Conservation (phyloP, 2,888 invertebrate species). For the Tachystola acroxantha region DNA sequence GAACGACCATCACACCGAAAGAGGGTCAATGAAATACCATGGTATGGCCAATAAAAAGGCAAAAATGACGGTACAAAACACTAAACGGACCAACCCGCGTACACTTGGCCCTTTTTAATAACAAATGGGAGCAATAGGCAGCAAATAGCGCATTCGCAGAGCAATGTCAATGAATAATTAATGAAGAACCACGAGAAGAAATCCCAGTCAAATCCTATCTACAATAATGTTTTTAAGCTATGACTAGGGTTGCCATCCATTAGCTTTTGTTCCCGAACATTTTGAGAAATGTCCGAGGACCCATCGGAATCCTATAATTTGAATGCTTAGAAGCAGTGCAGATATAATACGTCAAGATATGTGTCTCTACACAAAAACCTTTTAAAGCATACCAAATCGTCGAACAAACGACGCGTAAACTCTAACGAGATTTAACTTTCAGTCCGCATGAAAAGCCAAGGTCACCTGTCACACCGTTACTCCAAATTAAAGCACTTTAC, state of each 20-base stretch:
- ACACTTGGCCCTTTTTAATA: constrained; percentile 3
- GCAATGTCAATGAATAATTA: constrained; percentile 21
- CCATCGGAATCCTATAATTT: no score
- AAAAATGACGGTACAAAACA: neutral
- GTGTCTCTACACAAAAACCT: no score
- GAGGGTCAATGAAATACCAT: no score
- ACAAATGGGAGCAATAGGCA: constrained; percentile 9
- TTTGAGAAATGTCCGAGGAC: no score
- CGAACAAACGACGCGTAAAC: constrained; percentile 25
- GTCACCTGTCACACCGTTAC: constrained; percentile 14
- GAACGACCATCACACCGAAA: no score
- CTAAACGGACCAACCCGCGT: neutral
- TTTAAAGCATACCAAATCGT: constrained; percentile 16
- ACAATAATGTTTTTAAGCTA: no score
- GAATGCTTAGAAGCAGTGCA: no score
- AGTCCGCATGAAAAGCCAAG: constrained; percentile 12
- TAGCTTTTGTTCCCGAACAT: no score
- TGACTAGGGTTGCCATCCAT: no score
- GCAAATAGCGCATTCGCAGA: constrained; percentile 13
- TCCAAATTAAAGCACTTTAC: neutral
- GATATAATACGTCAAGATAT: no score
- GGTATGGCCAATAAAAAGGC: neutral
- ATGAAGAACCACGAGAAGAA: no score
- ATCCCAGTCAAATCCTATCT: no score
- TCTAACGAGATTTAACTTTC: constrained; percentile 25